Conservation (phyloP, 1,140 invertebrate genomes). For the Rhynchophorus ferrugineus region DNA sequence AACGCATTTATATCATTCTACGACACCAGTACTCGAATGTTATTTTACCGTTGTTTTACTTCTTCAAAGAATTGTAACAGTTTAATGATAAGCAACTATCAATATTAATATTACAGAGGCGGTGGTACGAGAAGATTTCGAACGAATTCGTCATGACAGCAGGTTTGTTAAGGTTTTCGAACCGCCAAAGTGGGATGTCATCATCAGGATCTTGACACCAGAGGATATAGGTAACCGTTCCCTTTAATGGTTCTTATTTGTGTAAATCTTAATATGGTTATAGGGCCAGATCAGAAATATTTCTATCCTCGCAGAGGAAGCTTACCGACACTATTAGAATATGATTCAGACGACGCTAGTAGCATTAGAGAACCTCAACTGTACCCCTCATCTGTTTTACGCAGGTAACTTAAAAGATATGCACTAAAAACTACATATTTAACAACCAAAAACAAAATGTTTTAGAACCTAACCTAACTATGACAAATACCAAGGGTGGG, state of each 20-base stretch:
- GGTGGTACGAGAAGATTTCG: conserved; percentile 79
- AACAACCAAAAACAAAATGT: too few species aligned
- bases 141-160: conserved; percentile 60
- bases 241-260: too few species aligned
- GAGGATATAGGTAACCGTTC: conserved; percentile 41
- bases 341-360: conserved; percentile 72
- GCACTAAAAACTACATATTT: too few species aligned
- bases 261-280: background rate
- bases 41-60: too few species aligned
- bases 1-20: too few species aligned
- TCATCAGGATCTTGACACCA: conserved; percentile 77
- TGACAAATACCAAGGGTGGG: too few species aligned
- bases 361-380: conserved; percentile 52
- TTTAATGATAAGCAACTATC: too few species aligned
- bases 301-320: conserved; percentile 56
- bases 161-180: conserved; percentile 17
- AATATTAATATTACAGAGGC: too few species aligned
- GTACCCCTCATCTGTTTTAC: conserved; percentile 35
- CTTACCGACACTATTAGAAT: conserved; percentile 76
- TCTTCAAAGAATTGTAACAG: too few species aligned
- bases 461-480: too few species aligned
- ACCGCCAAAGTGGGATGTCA: conserved; percentile 63
- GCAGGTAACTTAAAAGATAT: conserved; percentile 33
- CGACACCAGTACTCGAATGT: too few species aligned
- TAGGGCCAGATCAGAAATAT: conserved; percentile 21